Percentiles rank a stretch among this genome's conserved stretches.
phyloP scores from a whole-genome alignment of 2,888 invertebrate genomes.

The Pollenia griseotomentosa region DNA sequence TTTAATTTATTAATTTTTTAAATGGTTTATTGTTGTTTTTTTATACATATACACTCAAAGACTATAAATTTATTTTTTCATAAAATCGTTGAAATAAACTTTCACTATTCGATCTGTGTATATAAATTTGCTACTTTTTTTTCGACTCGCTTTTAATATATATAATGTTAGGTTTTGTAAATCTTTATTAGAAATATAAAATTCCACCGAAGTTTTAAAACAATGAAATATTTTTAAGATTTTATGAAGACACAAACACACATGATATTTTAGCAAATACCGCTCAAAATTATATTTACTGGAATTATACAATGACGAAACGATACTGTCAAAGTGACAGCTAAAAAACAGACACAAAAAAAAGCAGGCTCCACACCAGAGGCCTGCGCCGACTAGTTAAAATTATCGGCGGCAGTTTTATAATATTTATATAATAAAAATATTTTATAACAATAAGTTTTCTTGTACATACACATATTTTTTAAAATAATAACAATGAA shows the following conservation, averaged over 20 bases:
- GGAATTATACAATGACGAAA: conserved; percentile 68
- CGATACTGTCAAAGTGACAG: conserved; percentile 75
- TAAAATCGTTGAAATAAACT: neutral
- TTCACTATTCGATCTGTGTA: conserved; percentile 23
- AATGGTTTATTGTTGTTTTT: conserved; percentile 21
- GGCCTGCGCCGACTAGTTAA: no score
- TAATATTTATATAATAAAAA: no score
- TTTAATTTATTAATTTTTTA: conserved; percentile 23
- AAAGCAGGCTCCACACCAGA: neutral
- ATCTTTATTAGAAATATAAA: no score
- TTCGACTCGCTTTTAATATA: no score
- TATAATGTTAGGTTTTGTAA: no score
- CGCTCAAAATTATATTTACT: conserved; percentile 55
- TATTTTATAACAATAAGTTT: no score
- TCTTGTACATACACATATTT: no score
- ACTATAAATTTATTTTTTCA: neutral
- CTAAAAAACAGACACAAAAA: conserved; percentile 39
- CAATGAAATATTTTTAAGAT: no score
- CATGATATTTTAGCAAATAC: conserved; percentile 24
- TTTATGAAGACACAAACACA: neutral
- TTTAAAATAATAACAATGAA: no score
- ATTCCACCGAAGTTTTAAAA: no score
- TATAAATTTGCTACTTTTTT: neutral
- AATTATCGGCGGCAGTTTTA: no score
- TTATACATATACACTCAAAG: conserved; percentile 6